phyloP scores from a whole-genome alignment of 2,797 vertebrate species.

The Pipistrellus pygmaeus region DNA sequence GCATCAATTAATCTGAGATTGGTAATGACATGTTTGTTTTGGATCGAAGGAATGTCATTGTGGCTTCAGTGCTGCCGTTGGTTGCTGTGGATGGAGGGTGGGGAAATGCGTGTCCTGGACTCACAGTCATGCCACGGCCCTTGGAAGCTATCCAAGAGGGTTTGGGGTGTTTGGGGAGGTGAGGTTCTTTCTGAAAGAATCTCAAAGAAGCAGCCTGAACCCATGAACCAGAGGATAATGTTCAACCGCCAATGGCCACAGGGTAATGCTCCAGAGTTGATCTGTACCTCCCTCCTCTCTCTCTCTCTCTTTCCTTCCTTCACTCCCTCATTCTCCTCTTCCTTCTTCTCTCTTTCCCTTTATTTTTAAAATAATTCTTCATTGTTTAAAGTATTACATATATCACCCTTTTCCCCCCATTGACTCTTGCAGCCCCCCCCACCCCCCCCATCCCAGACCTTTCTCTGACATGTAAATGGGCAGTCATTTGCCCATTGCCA shows the following conservation, averaged over 20 bases:
- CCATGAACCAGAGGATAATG: neutral
- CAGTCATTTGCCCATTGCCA: slow-evolving; percentile 48
- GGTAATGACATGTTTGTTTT: slow-evolving; percentile 79
- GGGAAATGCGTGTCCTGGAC: slow-evolving; percentile 34
- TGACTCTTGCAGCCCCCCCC: too few species aligned
- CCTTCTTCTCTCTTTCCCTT: neutral
- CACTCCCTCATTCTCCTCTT: neutral
- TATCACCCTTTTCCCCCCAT: too few species aligned
- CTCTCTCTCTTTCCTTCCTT: neutral
- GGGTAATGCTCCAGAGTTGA: neutral
- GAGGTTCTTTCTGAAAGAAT: slow-evolving; percentile 59
- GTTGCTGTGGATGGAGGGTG: slow-evolving; percentile 33
- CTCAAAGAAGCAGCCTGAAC: neutral
- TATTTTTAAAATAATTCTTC: neutral
- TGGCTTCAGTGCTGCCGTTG: slow-evolving; percentile 59
- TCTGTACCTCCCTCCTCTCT: neutral
- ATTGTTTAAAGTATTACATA: too few species aligned
- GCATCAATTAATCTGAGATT: slow-evolving; percentile 78
- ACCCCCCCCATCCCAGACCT: too few species aligned
- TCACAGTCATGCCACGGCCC: neutral
- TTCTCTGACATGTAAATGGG: slow-evolving; percentile 48
- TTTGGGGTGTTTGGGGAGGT: neutral
- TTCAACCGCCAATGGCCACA: neutral
- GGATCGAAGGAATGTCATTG: slow-evolving; percentile 57
- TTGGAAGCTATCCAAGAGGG: slow-evolving; percentile 34